Base-by-base conservation (phyloP, 92 coral and sea anemone species). In the Palythoa heliodiscus region DNA sequence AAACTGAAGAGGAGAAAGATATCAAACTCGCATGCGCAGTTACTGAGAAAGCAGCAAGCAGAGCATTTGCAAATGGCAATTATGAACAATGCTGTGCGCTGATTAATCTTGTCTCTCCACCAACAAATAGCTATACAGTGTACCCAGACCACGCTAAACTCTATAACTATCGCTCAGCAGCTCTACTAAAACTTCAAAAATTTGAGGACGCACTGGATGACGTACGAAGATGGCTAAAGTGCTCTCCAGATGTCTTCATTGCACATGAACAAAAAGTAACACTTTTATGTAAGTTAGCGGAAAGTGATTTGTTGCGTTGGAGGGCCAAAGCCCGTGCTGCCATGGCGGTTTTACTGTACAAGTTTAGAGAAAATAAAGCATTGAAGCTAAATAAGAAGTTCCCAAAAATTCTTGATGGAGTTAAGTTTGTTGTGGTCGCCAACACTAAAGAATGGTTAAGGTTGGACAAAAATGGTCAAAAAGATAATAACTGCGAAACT, bases 251-350 rank as follows among this genome's bases (percentile, higher is more conserved):
- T 39, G 40, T 11, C 5, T 24, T 7, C n/a, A 19, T 15, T 40
- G 83, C 83, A 61, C 83, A 78, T 4, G 10, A 29, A 47, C 22
- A 3, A 8, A 77, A 77, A 19, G 53, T 57, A 10, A 14, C 15
- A 35, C 14, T 60, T 38, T 58, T 77, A 13, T 77, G 83, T 20
- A 77, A 57, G 47, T 55, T 77, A 7, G 83, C 83, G 16, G 54
- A 77, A 58, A 14, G 29, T 0, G 20, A 60, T 9, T 8, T 19
- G 71, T 53, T 52, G 37, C 43, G 37, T 19, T 77, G 83, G 83
- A 77, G 47, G 64, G 37, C 54, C 52, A 77, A 54, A 58, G 83
- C 83, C 20, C 83, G 83, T 57, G 83, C 54, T 16, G 83, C 83
- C 71, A 57, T 57, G 70, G 83, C 83, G 0, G 29, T 77, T 19